Percentiles rank a stretch among this genome's conserved stretches.
Conservation (phyloP, 1,140 invertebrate genomes). For the Drosophila nebulosa region DNA sequence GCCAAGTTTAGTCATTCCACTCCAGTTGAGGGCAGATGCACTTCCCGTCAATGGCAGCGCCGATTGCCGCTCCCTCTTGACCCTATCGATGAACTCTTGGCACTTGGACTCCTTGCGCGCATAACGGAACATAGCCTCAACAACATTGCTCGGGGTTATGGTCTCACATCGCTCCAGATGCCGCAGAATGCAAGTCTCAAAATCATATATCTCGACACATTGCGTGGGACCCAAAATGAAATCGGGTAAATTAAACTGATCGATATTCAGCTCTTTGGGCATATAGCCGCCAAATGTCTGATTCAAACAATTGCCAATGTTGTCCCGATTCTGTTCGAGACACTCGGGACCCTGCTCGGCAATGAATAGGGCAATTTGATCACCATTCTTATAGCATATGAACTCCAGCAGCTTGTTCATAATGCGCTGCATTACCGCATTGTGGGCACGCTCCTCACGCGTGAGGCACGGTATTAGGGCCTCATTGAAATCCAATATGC, state of each 20-base stretch:
- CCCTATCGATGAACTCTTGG: conserved; percentile 46
- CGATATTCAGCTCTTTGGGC: conserved; percentile 58
- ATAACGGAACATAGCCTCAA: conserved; percentile 89
- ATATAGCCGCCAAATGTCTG: conserved; percentile 82
- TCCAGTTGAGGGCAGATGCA: neutral
- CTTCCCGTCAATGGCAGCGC: neutral
- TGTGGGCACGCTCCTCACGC: conserved; percentile 82
- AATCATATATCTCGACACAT: conserved; percentile 82
- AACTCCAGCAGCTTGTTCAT: conserved; percentile 87
- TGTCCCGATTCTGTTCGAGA: conserved; percentile 83
- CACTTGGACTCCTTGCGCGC: conserved; percentile 68
- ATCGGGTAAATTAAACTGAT: conserved; percentile 45
- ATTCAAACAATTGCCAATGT: conserved; percentile 85
- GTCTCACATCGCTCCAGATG: conserved; percentile 86
- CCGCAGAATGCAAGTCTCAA: conserved; percentile 85
- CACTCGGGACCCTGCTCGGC: conserved; percentile 89
- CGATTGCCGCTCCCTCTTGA: neutral
- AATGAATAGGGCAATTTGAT: conserved; percentile 90
- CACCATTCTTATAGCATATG: conserved; percentile 89
- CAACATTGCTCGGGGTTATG: conserved; percentile 89
- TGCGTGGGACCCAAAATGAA: conserved; percentile 57
- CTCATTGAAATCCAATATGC: conserved; percentile 84
- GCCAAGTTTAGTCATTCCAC: neutral
- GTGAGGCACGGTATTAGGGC: conserved; percentile 85
- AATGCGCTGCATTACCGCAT: conserved; percentile 84